Evolutionary conservation across 2,797 vertebrate genomes (phyloP), one percentile per base, ranked within the genome.

Genomic region (Acipenser transmontanus): DNA sequence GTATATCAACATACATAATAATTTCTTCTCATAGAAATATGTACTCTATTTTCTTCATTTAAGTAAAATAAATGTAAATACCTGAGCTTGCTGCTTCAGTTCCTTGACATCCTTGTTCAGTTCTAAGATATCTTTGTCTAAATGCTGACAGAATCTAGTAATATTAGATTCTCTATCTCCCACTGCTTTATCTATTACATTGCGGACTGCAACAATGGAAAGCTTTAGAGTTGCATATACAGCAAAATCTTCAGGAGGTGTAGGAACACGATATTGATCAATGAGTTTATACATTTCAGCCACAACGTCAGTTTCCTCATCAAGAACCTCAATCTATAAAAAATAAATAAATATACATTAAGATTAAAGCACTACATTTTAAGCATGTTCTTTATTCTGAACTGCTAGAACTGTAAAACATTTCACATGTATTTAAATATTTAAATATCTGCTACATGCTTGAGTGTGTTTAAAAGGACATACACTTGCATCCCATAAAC

Each of bases 231-330:
- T 91, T 7, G 87, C 78, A 59, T 90, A 94, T 59, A 86, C 77
- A 4, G 84, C 85, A 13, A 91, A 77, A 80, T 95, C 93, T 68
- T 94, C 92, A 3, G 89, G 87, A 10, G 91, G 88, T 0, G 85
- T 82, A 34, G 89, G 82, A 8, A 95, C 76, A 1, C 81, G 80
- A 70, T 92, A 93, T 0, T 57, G 78, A 4, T 87, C 85, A 13
- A 95, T 94, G 70, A 96, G 79, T 50, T 80, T 79, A 77, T 94
- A 94, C 91, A 96, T 91, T 72, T 91, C 79, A 66, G 78, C 70
- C 10, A 93, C 82, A 6, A 70, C 66, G 47, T 90, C 85, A 3
- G 82, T 80, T 73, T 94, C 86, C 6, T 84, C 78, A 20, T 93
- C 82, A 56, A 95, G 79, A 67, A 17, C 74, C 50, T 80, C 78